Conservation (phyloP, 2,797 vertebrate genomes). For the Pyrrhura leucotis region DNA sequence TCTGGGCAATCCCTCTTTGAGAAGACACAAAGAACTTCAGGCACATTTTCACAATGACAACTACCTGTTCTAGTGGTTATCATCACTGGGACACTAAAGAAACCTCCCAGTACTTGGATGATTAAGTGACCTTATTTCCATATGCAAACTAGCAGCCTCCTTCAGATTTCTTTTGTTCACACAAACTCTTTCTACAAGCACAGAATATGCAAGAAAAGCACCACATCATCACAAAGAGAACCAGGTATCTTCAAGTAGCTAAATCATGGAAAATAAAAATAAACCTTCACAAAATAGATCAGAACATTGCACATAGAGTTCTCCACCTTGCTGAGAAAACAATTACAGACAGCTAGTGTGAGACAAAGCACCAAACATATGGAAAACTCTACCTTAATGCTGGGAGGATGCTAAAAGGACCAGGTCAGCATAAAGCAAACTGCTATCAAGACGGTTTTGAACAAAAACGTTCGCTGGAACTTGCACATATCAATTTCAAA, state of each 20-base stretch:
- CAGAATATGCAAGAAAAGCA: fast-evolving
- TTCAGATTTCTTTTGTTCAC: not conserved
- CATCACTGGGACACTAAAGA: not conserved
- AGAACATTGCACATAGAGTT: not conserved
- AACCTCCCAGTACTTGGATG: not conserved
- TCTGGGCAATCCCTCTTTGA: not conserved
- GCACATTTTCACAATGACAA: not conserved
- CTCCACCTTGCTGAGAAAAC: not conserved
- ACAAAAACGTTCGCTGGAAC: fast-evolving
- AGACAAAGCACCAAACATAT: not conserved
- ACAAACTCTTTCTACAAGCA: not conserved
- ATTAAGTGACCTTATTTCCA: not conserved
- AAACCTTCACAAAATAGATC: fast-evolving
- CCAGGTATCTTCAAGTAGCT: not conserved
- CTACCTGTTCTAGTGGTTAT: not conserved
- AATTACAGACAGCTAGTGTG: fast-evolving
- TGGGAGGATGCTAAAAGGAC: not conserved
- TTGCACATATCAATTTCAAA: fast-evolving
- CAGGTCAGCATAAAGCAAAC: not conserved
- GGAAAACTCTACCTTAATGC: not conserved
- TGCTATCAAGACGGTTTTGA: fast-evolving
- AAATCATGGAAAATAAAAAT: not conserved
- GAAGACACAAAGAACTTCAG: not conserved
- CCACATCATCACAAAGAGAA: not conserved
- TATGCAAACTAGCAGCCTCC: not conserved